A percentile compares a stretch with the other conserved stretches of the same genome.
Evolutionary conservation across 2,888 invertebrate species (phyloP).

Genomic region (Crioceris asparagi): DNA sequence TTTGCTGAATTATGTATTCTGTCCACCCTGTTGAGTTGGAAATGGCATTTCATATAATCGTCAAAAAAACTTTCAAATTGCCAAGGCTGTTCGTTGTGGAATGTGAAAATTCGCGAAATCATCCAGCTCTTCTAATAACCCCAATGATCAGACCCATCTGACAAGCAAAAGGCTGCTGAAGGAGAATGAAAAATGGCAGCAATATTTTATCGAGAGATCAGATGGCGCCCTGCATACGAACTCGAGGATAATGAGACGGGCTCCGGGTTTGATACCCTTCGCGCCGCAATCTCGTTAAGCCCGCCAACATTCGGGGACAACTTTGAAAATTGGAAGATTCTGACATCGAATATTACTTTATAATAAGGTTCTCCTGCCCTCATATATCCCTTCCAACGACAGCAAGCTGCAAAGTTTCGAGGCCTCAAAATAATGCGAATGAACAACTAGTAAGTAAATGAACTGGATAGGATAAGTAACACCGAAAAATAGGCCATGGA

Average conservation of each 20-base stretch:
- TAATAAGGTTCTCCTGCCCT: too few relatives aligned
- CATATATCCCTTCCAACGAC: too few relatives aligned
- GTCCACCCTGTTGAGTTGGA: too few relatives aligned
- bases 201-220: constrained; percentile 42
- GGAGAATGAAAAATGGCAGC: constrained; percentile 40
- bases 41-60: too few relatives aligned
- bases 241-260: constrained; percentile 40
- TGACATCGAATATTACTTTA: constrained; percentile 19
- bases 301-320: constrained; percentile 23
- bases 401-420: too few relatives aligned
- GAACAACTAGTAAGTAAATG: too few relatives aligned
- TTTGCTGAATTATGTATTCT: too few relatives aligned
- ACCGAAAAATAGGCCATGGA: too few relatives aligned
- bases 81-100: too few relatives aligned
- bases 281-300: constrained; percentile 28
- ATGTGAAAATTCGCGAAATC: constrained; percentile 29
- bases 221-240: constrained; percentile 41
- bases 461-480: too few relatives aligned
- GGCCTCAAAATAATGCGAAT: too few relatives aligned
- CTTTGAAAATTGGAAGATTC: constrained; percentile 21
- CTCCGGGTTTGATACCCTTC: constrained; percentile 34
- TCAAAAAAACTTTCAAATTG: too few relatives aligned
- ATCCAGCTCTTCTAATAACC: constrained; percentile 33
- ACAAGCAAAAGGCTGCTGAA: constrained; percentile 38
- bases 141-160: constrained; percentile 38